Evolutionary conservation across 1,140 invertebrate genomes (phyloP), one percentile per base, ranked within the genome.

Genomic region (Drosophila truncata): DNA sequence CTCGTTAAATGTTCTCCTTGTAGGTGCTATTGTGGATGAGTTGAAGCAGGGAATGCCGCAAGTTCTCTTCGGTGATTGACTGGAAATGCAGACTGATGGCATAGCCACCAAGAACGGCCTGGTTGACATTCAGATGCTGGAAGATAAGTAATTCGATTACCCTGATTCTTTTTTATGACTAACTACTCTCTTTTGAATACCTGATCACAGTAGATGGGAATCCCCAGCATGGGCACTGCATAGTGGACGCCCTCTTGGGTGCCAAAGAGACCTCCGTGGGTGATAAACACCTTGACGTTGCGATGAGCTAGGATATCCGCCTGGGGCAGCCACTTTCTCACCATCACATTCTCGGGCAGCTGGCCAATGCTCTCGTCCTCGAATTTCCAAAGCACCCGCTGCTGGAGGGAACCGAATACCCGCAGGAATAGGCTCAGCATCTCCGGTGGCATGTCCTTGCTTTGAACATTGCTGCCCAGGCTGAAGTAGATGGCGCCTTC

Each of bases 311-410:
- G 80, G 64, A 96, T 93, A 85, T 95, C 95, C 23, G 94, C 92
- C 82, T 96, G 95, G 1, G 95, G 95, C 46, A 96, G 78, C 95
- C 95, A 96, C 50, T 94, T 94, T 4, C 92, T 88, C 25, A 94
- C 87, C 70, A 95, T 94, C 3, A 96, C 93, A 85, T 96, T 96
- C 4, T 93, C 64, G 0, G 94, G 94, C 49, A 93, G 90, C 70
- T 92, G 88, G 3, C 87, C 81, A 62, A 95, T 86, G 1, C 82
- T 92, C 8, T 93, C 93, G 35, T 94, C 93, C 76, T 96, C 95
- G 79, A 94, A 94, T 84, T 96, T 96, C 95, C 95, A 95, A 10
- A 96, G 61, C 2, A 96, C 93, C 57, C 94, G 93, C 72, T 95
- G 94, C 13, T 94, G 94, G 13, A 95, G 59, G 2, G 78, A 78